Evolutionary conservation across 1,140 invertebrate species (phyloP).

Genomic region (Pseudoatta argentina): DNA sequence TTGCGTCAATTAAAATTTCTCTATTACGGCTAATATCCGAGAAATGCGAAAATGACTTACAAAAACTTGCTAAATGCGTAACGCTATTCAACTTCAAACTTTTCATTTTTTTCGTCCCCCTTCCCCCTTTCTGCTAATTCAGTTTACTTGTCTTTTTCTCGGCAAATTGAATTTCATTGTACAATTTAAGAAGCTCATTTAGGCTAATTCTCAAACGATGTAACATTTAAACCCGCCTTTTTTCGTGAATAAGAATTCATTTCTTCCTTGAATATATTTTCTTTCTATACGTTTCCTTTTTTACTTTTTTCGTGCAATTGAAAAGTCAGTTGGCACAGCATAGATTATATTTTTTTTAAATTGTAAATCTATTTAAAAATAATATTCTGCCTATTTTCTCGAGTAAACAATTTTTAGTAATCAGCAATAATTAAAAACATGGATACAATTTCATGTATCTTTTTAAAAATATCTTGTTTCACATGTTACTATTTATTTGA

Average conservation of each 20-base stretch:
- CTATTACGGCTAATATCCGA: not conserved
- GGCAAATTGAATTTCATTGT: conserved; percentile 38
- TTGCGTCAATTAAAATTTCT: conserved; percentile 14
- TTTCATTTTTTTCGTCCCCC: not conserved
- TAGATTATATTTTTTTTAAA: no score
- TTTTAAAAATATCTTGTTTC: not conserved
- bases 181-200: conserved; percentile 39
- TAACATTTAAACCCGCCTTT: conserved; percentile 11
- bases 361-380: not conserved
- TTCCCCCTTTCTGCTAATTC: not conserved
- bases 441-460: not conserved
- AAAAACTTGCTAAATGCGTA: conserved; percentile 40
- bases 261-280: not conserved
- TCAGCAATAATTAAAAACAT: not conserved
- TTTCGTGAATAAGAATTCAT: not conserved
- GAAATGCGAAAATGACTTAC: conserved; percentile 12
- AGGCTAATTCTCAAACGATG: conserved; percentile 8
- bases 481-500: not conserved
- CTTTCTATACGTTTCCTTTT: not conserved
- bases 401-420: not conserved
- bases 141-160: not conserved
- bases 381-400: conserved; percentile 4
- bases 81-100: not conserved
- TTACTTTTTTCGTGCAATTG: not conserved
- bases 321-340: not conserved